Percentiles rank a stretch among this genome's conserved stretches.
These are phyloP conservation scores for Cheirogaleus medius DNA, from an alignment of 2,113 vertebrate genomes.

Conservation along the genomic window DNA sequence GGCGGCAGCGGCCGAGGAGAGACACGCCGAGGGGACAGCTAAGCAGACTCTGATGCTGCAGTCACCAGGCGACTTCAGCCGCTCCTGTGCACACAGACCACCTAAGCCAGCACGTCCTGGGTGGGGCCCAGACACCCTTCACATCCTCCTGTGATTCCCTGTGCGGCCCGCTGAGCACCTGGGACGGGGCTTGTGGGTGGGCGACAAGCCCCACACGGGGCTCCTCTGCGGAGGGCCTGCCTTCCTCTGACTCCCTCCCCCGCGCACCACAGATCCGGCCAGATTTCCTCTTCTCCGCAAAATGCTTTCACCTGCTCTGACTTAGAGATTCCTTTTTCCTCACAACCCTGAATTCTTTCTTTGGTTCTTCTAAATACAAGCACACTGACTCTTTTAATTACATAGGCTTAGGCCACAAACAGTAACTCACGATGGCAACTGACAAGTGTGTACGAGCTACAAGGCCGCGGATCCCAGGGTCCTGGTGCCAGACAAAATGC, in stretches of 20 bases:
- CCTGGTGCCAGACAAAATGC: not conserved
- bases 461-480: not conserved
- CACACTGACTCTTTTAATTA: not conserved
- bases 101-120: not conserved
- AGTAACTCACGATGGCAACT: not conserved
- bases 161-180: accelerated
- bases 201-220: no score
- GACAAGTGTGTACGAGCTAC: not conserved
- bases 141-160: not conserved
- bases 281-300: not conserved
- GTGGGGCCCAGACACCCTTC: no score
- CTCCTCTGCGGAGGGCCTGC: accelerated
- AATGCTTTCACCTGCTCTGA: not conserved
- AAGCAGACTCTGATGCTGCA: not conserved
- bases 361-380: not conserved
- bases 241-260: not conserved
- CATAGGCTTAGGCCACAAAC: no score
- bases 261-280: not conserved
- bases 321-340: not conserved
- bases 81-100: not conserved
- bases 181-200: accelerated
- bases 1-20: not conserved
- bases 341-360: not conserved
- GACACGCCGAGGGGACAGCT: not conserved
- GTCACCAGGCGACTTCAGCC: not conserved